These are phyloP conservation scores for Aphis craccivora DNA, from an alignment of 1,140 invertebrate genomes.

Conservation along the genomic window DNA sequence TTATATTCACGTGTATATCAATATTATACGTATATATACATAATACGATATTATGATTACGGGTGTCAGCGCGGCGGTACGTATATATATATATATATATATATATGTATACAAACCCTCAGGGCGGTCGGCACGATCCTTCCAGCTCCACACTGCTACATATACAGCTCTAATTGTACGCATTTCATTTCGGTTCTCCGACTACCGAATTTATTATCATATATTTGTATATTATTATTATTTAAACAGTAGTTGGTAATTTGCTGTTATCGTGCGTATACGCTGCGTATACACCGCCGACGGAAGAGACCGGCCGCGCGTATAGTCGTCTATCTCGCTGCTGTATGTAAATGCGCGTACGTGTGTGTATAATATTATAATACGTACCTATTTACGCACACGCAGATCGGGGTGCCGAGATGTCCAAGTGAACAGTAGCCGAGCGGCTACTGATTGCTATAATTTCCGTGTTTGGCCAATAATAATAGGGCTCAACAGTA, in stretches of 20 bases:
- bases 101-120: neutral
- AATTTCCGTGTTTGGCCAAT: constrained; percentile 52
- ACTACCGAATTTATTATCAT: constrained; percentile 57
- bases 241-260: constrained; percentile 35
- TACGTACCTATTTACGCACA: constrained; percentile 23
- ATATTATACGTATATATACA: neutral
- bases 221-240: constrained; percentile 32
- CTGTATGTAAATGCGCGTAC: neutral
- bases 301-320: neutral
- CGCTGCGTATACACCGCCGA: neutral
- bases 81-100: neutral
- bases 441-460: constrained; percentile 45
- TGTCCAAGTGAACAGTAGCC: constrained; percentile 47
- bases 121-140: constrained; percentile 37
- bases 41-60: constrained; percentile 26
- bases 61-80: constrained; percentile 14
- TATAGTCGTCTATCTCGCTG: neutral
- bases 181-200: constrained; percentile 21
- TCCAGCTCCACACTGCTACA: neutral
- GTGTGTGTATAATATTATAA: neutral
- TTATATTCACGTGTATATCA: neutral
- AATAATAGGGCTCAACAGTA: constrained; percentile 52
- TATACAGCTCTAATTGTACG: neutral
- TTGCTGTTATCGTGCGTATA: constrained; percentile 12
- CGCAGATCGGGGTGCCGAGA: neutral